Conservation (phyloP, 2,888 invertebrate species). For the Diaphora mendica region DNA sequence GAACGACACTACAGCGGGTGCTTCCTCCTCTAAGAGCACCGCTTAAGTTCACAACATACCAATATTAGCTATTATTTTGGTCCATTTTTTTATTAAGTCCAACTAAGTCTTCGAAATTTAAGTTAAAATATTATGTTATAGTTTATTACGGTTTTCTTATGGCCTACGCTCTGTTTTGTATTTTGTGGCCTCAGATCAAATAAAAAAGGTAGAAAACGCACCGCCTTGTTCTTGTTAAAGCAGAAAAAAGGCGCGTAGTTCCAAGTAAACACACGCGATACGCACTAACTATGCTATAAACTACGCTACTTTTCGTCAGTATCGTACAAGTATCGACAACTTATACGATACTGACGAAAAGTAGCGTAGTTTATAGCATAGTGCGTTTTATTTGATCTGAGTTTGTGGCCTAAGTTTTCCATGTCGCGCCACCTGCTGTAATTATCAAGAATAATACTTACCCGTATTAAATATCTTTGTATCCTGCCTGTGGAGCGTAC, state of each 20-base stretch:
- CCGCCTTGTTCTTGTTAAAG: too few species aligned
- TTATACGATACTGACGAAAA: too few species aligned
- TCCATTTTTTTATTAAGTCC: background rate
- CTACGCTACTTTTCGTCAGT: too few species aligned
- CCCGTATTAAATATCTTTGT: background rate
- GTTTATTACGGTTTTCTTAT: background rate
- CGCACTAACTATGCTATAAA: too few species aligned
- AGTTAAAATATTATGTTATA: background rate
- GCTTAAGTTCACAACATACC: background rate
- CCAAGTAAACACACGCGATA: too few species aligned
- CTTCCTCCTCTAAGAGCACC: background rate
- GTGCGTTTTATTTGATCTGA: too few species aligned
- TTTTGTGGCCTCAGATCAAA: background rate
- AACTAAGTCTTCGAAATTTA: background rate
- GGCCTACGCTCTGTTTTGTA: background rate
- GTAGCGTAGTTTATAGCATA: too few species aligned
- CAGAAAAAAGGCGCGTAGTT: too few species aligned
- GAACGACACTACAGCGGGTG: constrained; percentile 24
- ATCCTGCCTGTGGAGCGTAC: background rate
- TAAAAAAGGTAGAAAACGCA: too few species aligned
- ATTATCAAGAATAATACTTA: background rate
- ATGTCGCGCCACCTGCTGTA: background rate
- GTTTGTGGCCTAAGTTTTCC: background rate
- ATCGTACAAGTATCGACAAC: too few species aligned
- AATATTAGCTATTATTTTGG: background rate